phyloP scores from a whole-genome alignment of 2,797 vertebrate species.

The Rallus crepitans region DNA sequence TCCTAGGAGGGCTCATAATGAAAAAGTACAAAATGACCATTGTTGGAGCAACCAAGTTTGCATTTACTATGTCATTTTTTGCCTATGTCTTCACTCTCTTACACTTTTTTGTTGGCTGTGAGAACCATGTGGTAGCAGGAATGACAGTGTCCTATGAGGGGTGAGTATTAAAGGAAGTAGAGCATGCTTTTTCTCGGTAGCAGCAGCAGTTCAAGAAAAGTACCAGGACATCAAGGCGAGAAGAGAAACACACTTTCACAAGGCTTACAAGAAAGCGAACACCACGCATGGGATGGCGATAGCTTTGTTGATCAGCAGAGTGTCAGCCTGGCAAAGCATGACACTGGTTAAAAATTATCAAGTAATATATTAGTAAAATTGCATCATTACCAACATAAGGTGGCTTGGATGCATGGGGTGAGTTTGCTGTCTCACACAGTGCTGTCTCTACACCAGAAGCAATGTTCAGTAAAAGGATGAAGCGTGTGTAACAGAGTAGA shows the following conservation, averaged over 20 bases:
- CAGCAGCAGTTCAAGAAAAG: neutral
- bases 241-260: neutral
- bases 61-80: neutral
- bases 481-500: neutral
- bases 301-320: neutral
- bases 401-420: neutral
- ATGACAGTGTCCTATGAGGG: constrained; percentile 79
- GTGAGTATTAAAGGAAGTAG: constrained; percentile 63
- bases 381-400: neutral
- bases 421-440: neutral
- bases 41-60: constrained; percentile 59
- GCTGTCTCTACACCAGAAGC: neutral
- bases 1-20: constrained; percentile 78
- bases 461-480: neutral
- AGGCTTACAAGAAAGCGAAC: neutral
- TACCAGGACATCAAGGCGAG: neutral
- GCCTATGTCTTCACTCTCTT: neutral
- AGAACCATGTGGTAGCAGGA: constrained; percentile 73
- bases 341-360: neutral
- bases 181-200: neutral
- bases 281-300: neutral
- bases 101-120: constrained; percentile 69
- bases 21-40: constrained; percentile 76
- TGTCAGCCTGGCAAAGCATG: neutral
- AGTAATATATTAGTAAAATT: neutral